Percentiles rank a stretch among this genome's conserved stretches.
These are phyloP conservation scores for Aix galericulata DNA, from an alignment of 2,113 vertebrate species.

Conservation along the genomic window DNA sequence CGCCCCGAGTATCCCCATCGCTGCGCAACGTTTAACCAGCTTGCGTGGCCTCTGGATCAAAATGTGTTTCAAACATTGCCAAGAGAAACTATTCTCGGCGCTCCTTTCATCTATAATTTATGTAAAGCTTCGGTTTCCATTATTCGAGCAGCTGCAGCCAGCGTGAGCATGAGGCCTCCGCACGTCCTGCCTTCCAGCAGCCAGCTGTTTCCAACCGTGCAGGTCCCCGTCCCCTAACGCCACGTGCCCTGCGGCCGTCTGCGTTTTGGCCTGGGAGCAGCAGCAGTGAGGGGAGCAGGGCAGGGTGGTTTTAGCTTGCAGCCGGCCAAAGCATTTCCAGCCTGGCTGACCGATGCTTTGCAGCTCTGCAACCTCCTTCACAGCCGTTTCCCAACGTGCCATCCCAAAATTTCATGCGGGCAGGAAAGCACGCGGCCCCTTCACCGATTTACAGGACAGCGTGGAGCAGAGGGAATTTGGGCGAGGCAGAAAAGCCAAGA, in stretches of 20 bases:
- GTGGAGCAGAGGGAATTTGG: neutral
- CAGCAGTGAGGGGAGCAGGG: rapidly evolving
- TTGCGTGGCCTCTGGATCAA: neutral
- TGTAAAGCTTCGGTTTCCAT: neutral
- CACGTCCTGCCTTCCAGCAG: neutral
- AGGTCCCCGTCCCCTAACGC: rapidly evolving
- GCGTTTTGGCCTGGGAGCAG: neutral
- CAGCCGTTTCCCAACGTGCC: neutral
- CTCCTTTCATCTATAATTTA: neutral
- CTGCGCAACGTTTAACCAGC: rapidly evolving
- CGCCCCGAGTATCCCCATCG: rapidly evolving
- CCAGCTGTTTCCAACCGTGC: neutral
- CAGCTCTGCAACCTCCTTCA: neutral
- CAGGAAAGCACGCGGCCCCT: neutral
- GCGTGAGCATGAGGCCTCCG: neutral
- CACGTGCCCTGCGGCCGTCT: rapidly evolving
- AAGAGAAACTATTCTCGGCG: neutral
- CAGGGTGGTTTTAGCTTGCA: neutral
- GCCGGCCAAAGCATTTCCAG: neutral
- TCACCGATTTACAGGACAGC: rapidly evolving
- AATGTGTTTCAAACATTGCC: neutral
- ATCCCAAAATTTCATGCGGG: rapidly evolving
- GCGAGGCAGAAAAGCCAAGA: neutral
- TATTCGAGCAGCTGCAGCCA: neutral
- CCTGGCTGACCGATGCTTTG: rapidly evolving